Conservation (phyloP, 2,113 vertebrate genomes). For the Gallinago jamesoni region DNA sequence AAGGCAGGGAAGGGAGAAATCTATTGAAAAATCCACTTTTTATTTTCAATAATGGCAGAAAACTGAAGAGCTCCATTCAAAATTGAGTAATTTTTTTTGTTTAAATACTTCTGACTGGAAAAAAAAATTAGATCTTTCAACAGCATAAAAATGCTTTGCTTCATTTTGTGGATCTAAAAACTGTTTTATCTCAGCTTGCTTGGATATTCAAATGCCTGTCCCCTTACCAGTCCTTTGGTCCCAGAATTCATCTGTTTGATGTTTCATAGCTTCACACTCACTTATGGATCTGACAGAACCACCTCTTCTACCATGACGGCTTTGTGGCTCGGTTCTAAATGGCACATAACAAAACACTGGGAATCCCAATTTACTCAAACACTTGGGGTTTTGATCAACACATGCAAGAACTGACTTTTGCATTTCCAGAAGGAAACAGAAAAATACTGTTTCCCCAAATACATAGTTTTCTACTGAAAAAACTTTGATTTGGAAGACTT, state of each 20-base stretch:
- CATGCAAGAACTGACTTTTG: not conserved
- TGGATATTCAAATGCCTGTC: not conserved
- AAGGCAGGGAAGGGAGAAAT: not conserved
- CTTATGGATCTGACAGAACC: not conserved
- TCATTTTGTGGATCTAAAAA: not conserved
- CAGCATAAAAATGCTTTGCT: not conserved
- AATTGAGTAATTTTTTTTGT: not conserved
- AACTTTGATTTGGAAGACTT: not conserved
- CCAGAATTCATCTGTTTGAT: not conserved
- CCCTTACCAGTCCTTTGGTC: not conserved
- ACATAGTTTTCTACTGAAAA: rapidly evolving
- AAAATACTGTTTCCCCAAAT: not conserved
- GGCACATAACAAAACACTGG: rapidly evolving
- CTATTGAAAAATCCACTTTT: not conserved
- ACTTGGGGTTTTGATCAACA: rapidly evolving
- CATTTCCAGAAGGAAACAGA: not conserved
- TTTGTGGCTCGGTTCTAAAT: not conserved
- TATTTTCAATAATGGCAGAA: not conserved
- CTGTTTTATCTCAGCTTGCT: not conserved
- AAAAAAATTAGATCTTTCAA: not conserved
- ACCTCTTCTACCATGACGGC: not conserved
- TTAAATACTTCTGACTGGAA: not conserved
- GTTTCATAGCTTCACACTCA: not conserved
- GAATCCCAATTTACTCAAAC: not conserved
- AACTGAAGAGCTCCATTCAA: not conserved